Base-by-base conservation (phyloP, 1,140 invertebrate species). In the Megathymus violae region DNA sequence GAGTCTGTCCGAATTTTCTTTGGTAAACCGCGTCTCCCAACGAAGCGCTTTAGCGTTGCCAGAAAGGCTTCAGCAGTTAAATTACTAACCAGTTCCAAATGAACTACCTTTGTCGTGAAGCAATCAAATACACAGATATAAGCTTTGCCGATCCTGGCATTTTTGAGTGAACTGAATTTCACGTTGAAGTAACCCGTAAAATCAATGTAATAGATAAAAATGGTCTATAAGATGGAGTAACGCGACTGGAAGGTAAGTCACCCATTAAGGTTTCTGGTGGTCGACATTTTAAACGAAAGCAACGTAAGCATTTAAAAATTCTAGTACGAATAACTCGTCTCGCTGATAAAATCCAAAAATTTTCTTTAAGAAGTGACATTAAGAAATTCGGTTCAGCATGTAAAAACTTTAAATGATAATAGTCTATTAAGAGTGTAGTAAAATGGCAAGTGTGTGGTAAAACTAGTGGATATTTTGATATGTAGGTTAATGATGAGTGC, bases 261-360 rank as follows among this genome's bases (percentile, higher is more conserved):
- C 19, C 19, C 19, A 22, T 22, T 3, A 22, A 5, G 5, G 19
- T 22, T 5, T 22, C 19, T 22, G 19, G 19, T 22, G 19, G 19
- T 22, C 5, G 19, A 22, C 19, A 22, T 22, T 22, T 22, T 22
- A 22, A 22, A 22, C 19, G 19, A 22, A 22, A 22, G 5, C 19
- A 22, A 22, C 19, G 19, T 22, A 22, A 22, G 19, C 56, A 60
- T 11, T 25, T 47, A 47, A 47, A 25, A 11, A 22, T 48, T 14
- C 22, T 27, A 10, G 27, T 19, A 40, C 46, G 16, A 10, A 63
- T 54, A 11, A 63, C 16, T 5, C 48, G 61, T 27, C 61, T 27
- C 2, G 50, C 61, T 0, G 61, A 63, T 22, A 54, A 16, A 3
- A 62, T 62, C 48, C 60, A 62, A 14, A 52, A 62, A 19, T 62